phyloP scores from a whole-genome alignment of 2,888 invertebrate species.

The Strigamia maritima region DNA sequence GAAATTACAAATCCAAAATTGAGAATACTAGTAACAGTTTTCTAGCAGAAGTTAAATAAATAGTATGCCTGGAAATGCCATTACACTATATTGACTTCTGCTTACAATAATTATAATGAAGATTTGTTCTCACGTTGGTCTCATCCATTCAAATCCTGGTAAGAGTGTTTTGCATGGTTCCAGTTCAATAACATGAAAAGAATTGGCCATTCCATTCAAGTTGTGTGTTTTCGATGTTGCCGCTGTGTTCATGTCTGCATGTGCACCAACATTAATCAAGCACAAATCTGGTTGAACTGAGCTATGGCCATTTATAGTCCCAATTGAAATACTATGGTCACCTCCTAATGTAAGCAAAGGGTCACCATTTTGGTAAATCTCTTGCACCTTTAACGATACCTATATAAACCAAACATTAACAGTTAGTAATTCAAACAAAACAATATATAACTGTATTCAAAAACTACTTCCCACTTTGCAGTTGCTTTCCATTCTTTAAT shows the following conservation, averaged over 20 bases:
- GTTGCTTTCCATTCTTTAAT: no score
- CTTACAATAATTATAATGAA: no score
- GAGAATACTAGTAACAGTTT: no score
- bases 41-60: no score
- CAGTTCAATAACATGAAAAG: constrained; percentile 71
- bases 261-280: constrained; percentile 86
- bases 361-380: not conserved
- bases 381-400: not conserved
- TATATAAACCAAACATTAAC: not conserved
- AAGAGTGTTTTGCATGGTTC: constrained; percentile 70
- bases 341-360: constrained; percentile 68
- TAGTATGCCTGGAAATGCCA: no score
- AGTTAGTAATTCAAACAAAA: no score
- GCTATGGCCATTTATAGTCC: constrained; percentile 58
- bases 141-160: constrained; percentile 76
- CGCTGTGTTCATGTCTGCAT: constrained; percentile 88
- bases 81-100: no score
- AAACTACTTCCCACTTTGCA: no score
- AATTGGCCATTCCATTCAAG: constrained; percentile 73
- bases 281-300: constrained; percentile 63
- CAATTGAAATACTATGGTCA: constrained; percentile 84
- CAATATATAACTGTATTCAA: no score
- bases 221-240: constrained; percentile 67
- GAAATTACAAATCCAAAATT: no score
- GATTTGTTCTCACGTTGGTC: constrained; percentile 69